Evolutionary conservation across 2,888 invertebrate genomes (phyloP).

Genomic region (Tenthredo distinguenda): DNA sequence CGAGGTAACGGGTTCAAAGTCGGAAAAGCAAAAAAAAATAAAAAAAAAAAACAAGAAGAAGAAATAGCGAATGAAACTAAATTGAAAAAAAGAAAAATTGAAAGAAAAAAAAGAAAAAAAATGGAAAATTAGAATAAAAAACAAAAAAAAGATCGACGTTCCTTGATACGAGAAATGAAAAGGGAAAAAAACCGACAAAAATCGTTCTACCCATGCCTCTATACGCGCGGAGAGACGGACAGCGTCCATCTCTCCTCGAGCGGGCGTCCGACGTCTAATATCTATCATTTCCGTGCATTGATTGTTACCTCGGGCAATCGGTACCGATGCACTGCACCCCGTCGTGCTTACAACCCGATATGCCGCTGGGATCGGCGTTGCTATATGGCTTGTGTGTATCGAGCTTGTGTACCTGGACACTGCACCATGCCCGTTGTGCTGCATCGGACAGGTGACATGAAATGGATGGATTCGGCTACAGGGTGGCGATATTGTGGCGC

Average conservation of each 20-base stretch:
- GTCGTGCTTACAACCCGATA: conserved; percentile 29
- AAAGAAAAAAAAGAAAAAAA: background rate
- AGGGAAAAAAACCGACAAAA: background rate
- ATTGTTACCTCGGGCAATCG: conserved; percentile 42
- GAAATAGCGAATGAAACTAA: background rate
- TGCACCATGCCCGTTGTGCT: background rate
- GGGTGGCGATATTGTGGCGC: background rate
- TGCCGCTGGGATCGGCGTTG: conserved; percentile 15
- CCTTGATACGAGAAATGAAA: too few relatives aligned
- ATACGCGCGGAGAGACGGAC: conserved; percentile 4
- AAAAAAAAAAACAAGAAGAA: background rate
- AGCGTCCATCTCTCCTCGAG: conserved; percentile 12
- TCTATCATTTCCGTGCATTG: conserved; percentile 46
- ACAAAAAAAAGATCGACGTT: background rate
- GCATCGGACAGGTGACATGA: background rate
- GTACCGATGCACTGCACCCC: conserved; percentile 25
- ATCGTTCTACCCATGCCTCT: background rate
- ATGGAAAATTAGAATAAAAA: background rate
- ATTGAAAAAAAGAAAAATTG: background rate
- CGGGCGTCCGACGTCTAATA: conserved; percentile 35
- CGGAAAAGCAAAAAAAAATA: background rate
- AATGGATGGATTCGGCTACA: background rate
- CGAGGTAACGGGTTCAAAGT: background rate
- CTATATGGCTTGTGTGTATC: background rate
- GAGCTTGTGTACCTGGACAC: background rate